phyloP scores from a whole-genome alignment of 2,888 invertebrate genomes.

The Homarus gammarus region DNA sequence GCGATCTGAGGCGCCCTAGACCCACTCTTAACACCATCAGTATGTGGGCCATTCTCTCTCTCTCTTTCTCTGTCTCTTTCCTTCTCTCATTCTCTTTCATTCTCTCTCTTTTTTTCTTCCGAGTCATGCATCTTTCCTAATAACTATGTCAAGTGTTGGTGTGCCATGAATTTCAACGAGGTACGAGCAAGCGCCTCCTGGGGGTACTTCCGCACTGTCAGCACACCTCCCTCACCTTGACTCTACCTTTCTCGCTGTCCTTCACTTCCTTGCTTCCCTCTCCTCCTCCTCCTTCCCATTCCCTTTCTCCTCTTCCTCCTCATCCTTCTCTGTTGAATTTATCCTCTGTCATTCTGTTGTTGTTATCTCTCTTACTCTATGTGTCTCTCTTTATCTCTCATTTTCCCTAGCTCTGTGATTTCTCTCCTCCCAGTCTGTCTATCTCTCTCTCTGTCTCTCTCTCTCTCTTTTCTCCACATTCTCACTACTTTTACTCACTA shows the following conservation, averaged over 20 bases:
- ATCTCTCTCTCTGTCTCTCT: background rate
- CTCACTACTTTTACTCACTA: no score
- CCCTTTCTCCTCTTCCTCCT: no score
- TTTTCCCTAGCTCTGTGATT: background rate
- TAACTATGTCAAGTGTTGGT: no score
- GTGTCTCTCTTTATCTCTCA: background rate
- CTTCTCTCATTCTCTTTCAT: background rate
- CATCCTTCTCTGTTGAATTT: constrained; percentile 10
- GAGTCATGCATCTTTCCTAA: no score
- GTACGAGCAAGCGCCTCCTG: no score
- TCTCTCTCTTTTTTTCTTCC: background rate
- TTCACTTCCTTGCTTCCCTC: background rate
- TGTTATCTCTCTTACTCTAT: background rate
- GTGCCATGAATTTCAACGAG: no score
- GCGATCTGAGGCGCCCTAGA: no score
- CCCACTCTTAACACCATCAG: background rate
- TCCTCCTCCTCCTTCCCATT: background rate
- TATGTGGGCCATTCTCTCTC: background rate
- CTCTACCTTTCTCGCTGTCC: background rate
- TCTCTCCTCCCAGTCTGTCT: background rate
- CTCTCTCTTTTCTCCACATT: no score
- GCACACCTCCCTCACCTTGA: no score
- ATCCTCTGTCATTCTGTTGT: background rate
- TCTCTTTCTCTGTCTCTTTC: background rate
- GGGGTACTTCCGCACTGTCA: no score